Conservation (phyloP, 2,888 invertebrate species). For the Cecidostiba fungosa region DNA sequence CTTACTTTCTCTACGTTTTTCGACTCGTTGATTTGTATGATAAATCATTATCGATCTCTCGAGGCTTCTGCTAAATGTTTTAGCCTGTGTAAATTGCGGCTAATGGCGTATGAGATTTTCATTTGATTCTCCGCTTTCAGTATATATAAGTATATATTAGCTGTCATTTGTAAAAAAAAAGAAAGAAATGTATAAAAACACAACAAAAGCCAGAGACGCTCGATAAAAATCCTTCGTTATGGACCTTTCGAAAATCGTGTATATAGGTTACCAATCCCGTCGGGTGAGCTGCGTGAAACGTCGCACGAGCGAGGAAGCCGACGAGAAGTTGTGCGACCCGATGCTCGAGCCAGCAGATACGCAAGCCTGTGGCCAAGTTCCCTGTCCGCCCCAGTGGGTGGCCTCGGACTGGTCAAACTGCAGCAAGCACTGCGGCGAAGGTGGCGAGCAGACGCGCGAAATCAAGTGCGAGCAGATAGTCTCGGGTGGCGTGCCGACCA, state of each 20-base stretch:
- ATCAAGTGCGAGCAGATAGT: slow-evolving; percentile 92
- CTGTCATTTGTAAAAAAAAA: neutral
- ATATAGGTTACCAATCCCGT: slow-evolving; percentile 87
- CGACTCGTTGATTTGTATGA: too few relatives aligned
- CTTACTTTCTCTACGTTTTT: neutral
- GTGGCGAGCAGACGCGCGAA: slow-evolving; percentile 86
- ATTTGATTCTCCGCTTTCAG: neutral
- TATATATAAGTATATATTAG: neutral
- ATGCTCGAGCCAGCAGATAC: slow-evolving; percentile 87
- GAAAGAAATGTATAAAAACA: neutral
- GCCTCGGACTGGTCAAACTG: slow-evolving; percentile 91
- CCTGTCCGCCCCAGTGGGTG: slow-evolving; percentile 92
- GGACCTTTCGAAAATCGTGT: neutral
- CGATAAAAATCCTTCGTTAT: slow-evolving; percentile 1
- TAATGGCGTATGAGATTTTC: neutral
- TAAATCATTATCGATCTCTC: too few relatives aligned
- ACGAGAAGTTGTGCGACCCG: slow-evolving; percentile 89
- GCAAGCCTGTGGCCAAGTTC: slow-evolving; percentile 87
- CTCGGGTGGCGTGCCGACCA: slow-evolving; percentile 85
- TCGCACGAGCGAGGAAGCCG: slow-evolving; percentile 86
- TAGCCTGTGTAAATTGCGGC: too few relatives aligned
- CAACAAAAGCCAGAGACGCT: neutral
- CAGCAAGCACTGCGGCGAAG: slow-evolving; percentile 90
- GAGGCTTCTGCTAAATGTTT: too few relatives aligned
- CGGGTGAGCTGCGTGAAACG: slow-evolving; percentile 91